Conservation (phyloP, 2,797 vertebrate species). For the Silurus lanzhouensis region DNA sequence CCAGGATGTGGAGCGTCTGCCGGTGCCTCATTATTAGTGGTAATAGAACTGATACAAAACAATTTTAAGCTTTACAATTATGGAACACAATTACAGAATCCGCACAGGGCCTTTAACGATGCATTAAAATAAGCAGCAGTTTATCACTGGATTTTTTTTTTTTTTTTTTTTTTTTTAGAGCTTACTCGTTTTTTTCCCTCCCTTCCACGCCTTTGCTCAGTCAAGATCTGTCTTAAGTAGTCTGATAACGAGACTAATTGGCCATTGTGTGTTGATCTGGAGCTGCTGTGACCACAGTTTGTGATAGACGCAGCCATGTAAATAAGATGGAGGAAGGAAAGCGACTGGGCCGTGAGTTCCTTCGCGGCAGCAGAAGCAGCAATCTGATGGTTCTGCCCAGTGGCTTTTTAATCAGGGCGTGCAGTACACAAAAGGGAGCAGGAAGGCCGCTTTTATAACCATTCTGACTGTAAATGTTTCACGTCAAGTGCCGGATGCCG, state of each 20-base stretch:
- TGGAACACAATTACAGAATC: constrained; percentile 72
- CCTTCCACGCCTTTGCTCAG: constrained; percentile 67
- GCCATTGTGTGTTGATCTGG: constrained; percentile 9
- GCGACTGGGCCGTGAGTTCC: constrained; percentile 33
- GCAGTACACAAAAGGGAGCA: constrained; percentile 73
- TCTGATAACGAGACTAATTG: constrained; percentile 63
- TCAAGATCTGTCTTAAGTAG: constrained; percentile 69
- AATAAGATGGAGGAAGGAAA: constrained; percentile 56
- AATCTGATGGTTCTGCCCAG: constrained; percentile 62
- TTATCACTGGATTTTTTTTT: constrained; percentile 70
- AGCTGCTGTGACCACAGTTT: constrained; percentile 18
- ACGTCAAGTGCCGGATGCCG: constrained; percentile 38
- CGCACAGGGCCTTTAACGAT: constrained; percentile 78
- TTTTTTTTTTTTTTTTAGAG: neutral
- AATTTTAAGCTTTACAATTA: constrained; percentile 77
- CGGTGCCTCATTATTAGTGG: constrained; percentile 81
- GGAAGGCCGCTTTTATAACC: constrained; percentile 67
- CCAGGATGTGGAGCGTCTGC: constrained; percentile 76
- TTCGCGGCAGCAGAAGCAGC: constrained; percentile 41
- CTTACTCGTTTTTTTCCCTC: constrained; percentile 54
- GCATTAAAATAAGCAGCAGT: constrained; percentile 75
- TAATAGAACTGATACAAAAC: constrained; percentile 80
- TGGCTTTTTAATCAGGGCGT: constrained; percentile 70
- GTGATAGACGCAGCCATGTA: constrained; percentile 44
- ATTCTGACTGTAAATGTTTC: constrained; percentile 64